phyloP scores from a whole-genome alignment of 2,888 invertebrate species.

The Coelopa pilipes region DNA sequence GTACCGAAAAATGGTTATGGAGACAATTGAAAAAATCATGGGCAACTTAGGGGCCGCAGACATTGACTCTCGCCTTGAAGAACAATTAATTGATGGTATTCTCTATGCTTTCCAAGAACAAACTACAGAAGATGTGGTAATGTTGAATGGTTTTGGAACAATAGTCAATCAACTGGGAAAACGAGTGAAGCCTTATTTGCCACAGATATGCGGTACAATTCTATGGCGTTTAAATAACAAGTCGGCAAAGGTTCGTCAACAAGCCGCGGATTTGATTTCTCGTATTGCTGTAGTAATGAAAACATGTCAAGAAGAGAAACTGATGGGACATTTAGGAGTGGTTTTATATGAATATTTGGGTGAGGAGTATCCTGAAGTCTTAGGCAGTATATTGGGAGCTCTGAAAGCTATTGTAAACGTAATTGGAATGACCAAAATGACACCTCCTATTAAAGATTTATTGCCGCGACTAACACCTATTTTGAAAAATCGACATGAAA shows the following conservation, averaged over 20 bases:
- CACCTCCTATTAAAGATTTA: constrained; percentile 98
- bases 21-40: constrained; percentile 99
- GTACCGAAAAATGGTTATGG: constrained; percentile 99
- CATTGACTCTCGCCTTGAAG: constrained; percentile 97
- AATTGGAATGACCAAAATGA: constrained; percentile 99
- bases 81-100: constrained; percentile 99
- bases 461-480: constrained; percentile 97
- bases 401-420: constrained; percentile 99
- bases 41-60: constrained; percentile 97
- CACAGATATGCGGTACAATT: constrained; percentile 99
- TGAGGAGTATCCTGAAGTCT: constrained; percentile 98
- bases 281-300: constrained; percentile 99
- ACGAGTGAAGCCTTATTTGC: constrained; percentile 97
- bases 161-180: constrained; percentile 98
- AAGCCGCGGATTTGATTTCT: constrained; percentile 98
- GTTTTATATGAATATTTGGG: constrained; percentile 99
- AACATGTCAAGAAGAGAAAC: constrained; percentile 98
- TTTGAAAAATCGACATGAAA: constrained; percentile 95
- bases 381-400: constrained; percentile 97
- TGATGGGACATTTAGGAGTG: constrained; percentile 99
- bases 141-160: constrained; percentile 99
- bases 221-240: constrained; percentile 99
- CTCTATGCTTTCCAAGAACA: constrained; percentile 99
- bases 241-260: constrained; percentile 98
- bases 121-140: constrained; percentile 99